phyloP scores from a whole-genome alignment of 2,113 vertebrate genomes.

The Jacana jacana region DNA sequence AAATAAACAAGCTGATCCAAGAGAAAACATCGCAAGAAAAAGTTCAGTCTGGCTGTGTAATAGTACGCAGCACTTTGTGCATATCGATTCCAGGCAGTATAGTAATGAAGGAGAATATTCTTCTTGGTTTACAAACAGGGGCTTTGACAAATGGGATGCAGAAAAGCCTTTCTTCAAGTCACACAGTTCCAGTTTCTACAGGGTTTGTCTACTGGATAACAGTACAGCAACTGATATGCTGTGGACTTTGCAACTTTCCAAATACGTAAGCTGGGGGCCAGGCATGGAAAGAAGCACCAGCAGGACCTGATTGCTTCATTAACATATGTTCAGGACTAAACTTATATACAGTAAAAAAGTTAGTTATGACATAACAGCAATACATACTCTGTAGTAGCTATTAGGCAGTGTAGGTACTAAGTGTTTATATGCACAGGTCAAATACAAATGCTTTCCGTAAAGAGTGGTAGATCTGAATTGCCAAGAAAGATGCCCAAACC shows the following conservation, averaged over 20 bases:
- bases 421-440: not conserved
- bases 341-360: not conserved
- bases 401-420: too few relatives aligned
- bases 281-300: not conserved
- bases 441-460: not conserved
- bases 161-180: not conserved
- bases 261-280: not conserved
- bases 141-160: not conserved
- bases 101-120: not conserved
- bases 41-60: not conserved
- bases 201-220: not conserved
- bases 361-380: not conserved
- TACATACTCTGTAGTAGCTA: not conserved
- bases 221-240: not conserved
- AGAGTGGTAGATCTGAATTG: not conserved
- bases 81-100: not conserved
- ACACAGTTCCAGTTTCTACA: not conserved
- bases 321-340: not conserved
- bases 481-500: not conserved
- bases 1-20: not conserved
- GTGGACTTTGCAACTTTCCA: not conserved
- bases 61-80: not conserved
- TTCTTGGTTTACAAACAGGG: not conserved
- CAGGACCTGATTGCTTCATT: not conserved
- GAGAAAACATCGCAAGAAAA: not conserved